Conservation (phyloP, 2,797 vertebrate genomes). For the Diglossa cyanea region DNA sequence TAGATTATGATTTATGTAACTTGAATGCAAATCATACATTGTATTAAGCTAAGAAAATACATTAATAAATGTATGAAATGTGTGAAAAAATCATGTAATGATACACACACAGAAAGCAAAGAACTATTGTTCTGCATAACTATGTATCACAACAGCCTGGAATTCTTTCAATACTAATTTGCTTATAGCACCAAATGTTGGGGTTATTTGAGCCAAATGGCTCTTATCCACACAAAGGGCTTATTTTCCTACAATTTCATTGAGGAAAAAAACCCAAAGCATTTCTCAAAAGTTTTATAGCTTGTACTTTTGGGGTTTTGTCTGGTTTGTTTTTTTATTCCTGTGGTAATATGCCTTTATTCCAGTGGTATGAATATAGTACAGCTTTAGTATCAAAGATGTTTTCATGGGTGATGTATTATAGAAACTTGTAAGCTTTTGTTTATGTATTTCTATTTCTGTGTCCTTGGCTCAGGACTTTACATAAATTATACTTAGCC, state of each 20-base stretch:
- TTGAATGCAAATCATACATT: background rate
- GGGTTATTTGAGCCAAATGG: slow-evolving; percentile 5
- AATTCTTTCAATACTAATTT: background rate
- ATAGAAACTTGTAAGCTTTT: background rate
- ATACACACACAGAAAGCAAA: background rate
- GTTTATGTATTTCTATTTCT: background rate
- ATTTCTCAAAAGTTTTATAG: background rate
- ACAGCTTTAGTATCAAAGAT: background rate
- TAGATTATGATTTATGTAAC: background rate
- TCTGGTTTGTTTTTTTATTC: background rate
- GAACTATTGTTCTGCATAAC: background rate
- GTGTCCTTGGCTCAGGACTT: background rate
- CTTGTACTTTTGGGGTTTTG: background rate
- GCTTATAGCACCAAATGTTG: background rate
- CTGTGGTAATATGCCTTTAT: background rate
- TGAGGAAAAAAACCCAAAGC: background rate
- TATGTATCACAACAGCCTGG: background rate
- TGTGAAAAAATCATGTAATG: background rate
- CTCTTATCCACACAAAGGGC: background rate
- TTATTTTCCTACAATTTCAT: background rate
- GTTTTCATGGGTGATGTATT: background rate
- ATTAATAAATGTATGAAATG: background rate
- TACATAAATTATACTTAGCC: background rate
- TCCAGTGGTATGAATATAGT: background rate
- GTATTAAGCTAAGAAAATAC: background rate